Base-by-base conservation (phyloP, 2,888 invertebrate genomes). In the Drosophila pseudotakahashii region DNA sequence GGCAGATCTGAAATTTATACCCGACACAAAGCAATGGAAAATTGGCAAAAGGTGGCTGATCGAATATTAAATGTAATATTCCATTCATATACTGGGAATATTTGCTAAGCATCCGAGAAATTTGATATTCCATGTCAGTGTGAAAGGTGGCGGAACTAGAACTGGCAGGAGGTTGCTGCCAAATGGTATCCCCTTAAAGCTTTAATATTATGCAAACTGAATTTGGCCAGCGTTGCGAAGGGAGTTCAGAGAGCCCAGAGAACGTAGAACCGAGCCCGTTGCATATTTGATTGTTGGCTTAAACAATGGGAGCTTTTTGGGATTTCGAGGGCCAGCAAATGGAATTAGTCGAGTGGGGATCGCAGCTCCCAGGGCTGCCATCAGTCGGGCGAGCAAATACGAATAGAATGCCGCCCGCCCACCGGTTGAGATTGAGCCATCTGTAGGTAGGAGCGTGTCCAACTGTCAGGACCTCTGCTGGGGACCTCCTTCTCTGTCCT, bases 261-360 rank as follows among this genome's bases (percentile, higher is more conserved):
- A 16, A 45, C 41, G 26, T 47, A 52, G 59, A 34, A 57, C 19
- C n/a, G 26, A 61, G 64, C 39, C 55, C 62, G 59, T 72, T 83
- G 76, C 76, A 86, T 80, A 86, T 83, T 83, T 83, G 81, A 86
- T 78, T 69, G 76, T 73, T 70, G 76, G 64, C 47, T 78, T 68
- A 66, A 73, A 70, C 77, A 85, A 85, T 63, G 64, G 45, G 64
- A 66, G 66, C 68, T 84, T 68, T 80, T 54, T 62, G 76, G 74
- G 68, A 72, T 60, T 83, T 74, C 41, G 23, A 41, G 41, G 34
- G 47, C 53, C 62, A 60, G 73, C 71, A 71, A 86, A 81, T 81
- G 81, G 76, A 80, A 74, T 81, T 83, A 80, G 78, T 72, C 76
- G 66, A 39, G 44, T 47, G 52, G 41, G 34, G 54, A 36, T 54